Evolutionary conservation across 2,113 vertebrate genomes (phyloP).

Genomic region (Calyptommatus sinebrachiatus): DNA sequence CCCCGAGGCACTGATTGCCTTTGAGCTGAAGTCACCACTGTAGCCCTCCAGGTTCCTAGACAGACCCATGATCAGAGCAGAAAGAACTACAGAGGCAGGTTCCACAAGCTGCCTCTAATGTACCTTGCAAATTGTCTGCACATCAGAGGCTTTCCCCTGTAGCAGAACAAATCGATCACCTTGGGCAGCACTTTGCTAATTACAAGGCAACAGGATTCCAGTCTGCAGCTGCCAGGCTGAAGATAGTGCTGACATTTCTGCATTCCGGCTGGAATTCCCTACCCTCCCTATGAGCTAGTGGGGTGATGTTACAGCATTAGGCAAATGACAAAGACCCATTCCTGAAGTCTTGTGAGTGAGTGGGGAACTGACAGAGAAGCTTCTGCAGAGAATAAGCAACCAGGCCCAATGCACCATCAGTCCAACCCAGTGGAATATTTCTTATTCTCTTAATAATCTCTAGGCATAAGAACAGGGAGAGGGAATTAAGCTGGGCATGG

Average conservation of each 20-base stretch:
- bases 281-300: neutral
- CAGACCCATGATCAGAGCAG: neutral
- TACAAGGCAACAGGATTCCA: neutral
- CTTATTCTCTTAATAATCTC: too few relatives aligned
- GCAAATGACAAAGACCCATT: neutral
- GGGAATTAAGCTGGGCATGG: too few relatives aligned
- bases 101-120: neutral
- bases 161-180: accelerated
- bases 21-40: neutral
- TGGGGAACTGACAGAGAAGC: too few relatives aligned
- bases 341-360: too few relatives aligned
- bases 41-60: accelerated
- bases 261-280: neutral
- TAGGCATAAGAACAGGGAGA: too few relatives aligned
- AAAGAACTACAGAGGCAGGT: too few relatives aligned
- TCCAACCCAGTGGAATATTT: too few relatives aligned
- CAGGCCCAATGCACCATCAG: too few relatives aligned
- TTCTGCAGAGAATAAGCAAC: too few relatives aligned
- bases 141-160: neutral
- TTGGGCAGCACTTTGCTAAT: accelerated
- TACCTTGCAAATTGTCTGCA: accelerated
- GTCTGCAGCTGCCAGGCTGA: neutral
- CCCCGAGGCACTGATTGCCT: too few relatives aligned
- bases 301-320: neutral
- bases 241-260: neutral